A percentile compares a stretch with the other conserved stretches of the same genome.
These are phyloP conservation scores for Artibeus jamaicensis DNA, from an alignment of 2,797 vertebrate species.

Conservation along the genomic window DNA sequence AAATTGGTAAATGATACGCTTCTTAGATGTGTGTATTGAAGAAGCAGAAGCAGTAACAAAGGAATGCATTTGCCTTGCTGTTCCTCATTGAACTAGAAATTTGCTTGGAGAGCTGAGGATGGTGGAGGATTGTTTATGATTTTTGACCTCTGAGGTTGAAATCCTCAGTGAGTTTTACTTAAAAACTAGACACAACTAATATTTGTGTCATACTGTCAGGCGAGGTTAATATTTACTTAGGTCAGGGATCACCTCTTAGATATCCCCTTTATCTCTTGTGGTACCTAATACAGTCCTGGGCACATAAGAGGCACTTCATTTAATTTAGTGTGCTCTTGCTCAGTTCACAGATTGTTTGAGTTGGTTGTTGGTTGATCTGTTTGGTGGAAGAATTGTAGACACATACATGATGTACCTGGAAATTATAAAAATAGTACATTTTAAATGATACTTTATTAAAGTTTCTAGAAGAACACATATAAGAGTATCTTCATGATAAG, in stretches of 20 bases:
- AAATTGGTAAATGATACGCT: neutral
- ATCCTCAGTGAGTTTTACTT: neutral
- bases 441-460: slow-evolving; percentile 12
- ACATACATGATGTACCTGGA: neutral
- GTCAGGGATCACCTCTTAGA: neutral
- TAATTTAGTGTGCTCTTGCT: neutral
- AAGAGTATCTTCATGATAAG: neutral
- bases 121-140: neutral
- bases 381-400: slow-evolving; percentile 21
- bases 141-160: neutral
- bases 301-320: neutral
- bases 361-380: neutral
- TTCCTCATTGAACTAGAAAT: slow-evolving; percentile 27
- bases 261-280: neutral
- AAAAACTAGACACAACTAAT: neutral
- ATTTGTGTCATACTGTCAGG: neutral
- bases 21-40: neutral
- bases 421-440: slow-evolving; percentile 29
- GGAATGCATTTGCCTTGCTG: neutral
- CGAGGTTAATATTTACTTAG: slow-evolving; percentile 12
- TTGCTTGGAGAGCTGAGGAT: neutral
- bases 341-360: slow-evolving; percentile 25
- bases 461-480: slow-evolving; percentile 20
- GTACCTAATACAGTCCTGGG: neutral
- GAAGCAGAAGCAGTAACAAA: neutral